Percentiles rank a stretch among this genome's conserved stretches.
phyloP scores from a whole-genome alignment of 2,797 vertebrate species.

The Chelon labrosus region DNA sequence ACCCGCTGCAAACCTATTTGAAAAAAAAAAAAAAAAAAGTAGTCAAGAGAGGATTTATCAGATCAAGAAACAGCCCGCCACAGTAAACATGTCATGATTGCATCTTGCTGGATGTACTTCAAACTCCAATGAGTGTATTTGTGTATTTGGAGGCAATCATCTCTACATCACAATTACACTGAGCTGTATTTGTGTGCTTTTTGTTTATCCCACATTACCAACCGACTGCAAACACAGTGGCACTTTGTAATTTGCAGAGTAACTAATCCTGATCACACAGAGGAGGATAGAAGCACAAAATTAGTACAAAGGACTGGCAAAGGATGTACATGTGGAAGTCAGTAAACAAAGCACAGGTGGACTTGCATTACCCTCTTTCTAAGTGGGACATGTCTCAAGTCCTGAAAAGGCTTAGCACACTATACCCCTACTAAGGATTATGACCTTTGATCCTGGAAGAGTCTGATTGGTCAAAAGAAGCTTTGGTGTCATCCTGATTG shows the following conservation, averaged over 20 bases:
- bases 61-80: neutral
- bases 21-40: too few relatives aligned
- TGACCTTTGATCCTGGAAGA: constrained; percentile 68
- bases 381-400: constrained; percentile 75
- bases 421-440: constrained; percentile 61
- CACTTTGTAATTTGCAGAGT: constrained; percentile 11
- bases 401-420: constrained; percentile 58
- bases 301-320: constrained; percentile 50
- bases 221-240: constrained; percentile 19
- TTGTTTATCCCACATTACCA: neutral
- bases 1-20: neutral
- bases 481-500: constrained; percentile 64
- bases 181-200: constrained; percentile 18
- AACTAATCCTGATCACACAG: constrained; percentile 24
- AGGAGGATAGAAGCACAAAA: constrained; percentile 32
- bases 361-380: constrained; percentile 66
- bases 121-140: neutral
- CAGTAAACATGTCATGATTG: neutral
- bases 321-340: constrained; percentile 55
- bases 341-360: constrained; percentile 46
- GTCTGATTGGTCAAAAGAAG: constrained; percentile 74
- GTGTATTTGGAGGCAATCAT: neutral
- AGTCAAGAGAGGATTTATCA: neutral
- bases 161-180: constrained; percentile 9
- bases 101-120: constrained; percentile 4